Conservation (phyloP, 2,113 vertebrate species). For the Myrmecobius fasciatus region DNA sequence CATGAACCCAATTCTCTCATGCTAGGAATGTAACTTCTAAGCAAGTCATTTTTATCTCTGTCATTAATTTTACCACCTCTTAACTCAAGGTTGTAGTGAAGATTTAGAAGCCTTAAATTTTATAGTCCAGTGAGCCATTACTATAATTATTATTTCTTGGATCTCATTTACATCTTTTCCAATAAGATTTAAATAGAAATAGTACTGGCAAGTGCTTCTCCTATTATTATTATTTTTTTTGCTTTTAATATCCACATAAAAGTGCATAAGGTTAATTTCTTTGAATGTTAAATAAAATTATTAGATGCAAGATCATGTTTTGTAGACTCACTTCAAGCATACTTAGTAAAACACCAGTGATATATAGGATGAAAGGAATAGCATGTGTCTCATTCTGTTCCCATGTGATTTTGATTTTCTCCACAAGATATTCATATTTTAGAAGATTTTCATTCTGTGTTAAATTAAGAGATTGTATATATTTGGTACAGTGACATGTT, state of each 20-base stretch:
- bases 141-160: neutral
- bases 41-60: neutral
- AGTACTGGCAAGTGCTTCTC: neutral
- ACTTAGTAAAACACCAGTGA: neutral
- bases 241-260: neutral
- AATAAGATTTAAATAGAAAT: neutral
- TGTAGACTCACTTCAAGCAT: neutral
- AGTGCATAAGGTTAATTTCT: neutral
- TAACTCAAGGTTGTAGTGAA: neutral
- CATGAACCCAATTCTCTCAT: neutral
- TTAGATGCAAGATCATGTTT: neutral
- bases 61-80: neutral
- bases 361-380: neutral
- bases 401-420: neutral
- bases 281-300: neutral
- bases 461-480: neutral
- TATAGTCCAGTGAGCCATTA: neutral
- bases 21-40: neutral
- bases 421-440: neutral
- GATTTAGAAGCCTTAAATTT: neutral
- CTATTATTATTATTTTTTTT: neutral
- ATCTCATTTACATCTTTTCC: neutral
- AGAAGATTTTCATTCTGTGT: neutral
- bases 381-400: neutral
- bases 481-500: neutral